Conservation (phyloP, 2,888 invertebrate species). For the Kuschelorhynchus macadamiae region DNA sequence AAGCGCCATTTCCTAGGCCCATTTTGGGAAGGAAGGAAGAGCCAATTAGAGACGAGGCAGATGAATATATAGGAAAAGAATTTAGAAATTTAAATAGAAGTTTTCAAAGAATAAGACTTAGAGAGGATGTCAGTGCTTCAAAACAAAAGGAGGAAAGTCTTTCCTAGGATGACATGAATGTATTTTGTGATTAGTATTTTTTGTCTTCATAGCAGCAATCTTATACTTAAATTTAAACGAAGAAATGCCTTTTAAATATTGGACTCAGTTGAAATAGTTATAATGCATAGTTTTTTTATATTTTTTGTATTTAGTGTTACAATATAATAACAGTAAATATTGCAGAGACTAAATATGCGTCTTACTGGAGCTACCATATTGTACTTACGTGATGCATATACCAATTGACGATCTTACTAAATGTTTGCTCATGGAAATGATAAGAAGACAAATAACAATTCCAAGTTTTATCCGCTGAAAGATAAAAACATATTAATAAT, state of each 20-base stretch:
- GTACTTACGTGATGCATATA: slow-evolving; percentile 31
- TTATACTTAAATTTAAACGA: too few species aligned
- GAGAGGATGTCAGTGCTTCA: slow-evolving; percentile 32
- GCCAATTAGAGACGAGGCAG: slow-evolving; percentile 51
- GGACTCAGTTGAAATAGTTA: too few species aligned
- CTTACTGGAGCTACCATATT: neutral
- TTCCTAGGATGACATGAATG: neutral
- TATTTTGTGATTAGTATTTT: too few species aligned
- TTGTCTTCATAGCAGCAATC: too few species aligned
- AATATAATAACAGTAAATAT: slow-evolving; percentile 1
- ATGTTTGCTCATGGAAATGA: slow-evolving; percentile 19
- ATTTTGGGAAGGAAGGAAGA: slow-evolving; percentile 56
- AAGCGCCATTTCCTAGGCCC: slow-evolving; percentile 55
- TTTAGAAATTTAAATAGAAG: slow-evolving; percentile 53
- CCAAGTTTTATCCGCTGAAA: slow-evolving; percentile 12
- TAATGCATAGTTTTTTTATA: neutral
- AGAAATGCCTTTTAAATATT: too few species aligned
- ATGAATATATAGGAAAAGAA: slow-evolving; percentile 56
- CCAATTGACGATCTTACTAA: slow-evolving; percentile 17
- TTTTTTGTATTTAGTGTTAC: slow-evolving; percentile 25
- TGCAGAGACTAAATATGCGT: slow-evolving; percentile 10
- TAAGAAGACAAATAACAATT: slow-evolving; percentile 15
- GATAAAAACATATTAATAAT: neutral
- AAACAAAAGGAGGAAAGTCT: slow-evolving; percentile 31
- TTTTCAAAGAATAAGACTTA: slow-evolving; percentile 52